A percentile compares a stretch with the other conserved stretches of the same genome.
Conservation (phyloP, 1,140 invertebrate genomes). For the Lepidurus apus region DNA sequence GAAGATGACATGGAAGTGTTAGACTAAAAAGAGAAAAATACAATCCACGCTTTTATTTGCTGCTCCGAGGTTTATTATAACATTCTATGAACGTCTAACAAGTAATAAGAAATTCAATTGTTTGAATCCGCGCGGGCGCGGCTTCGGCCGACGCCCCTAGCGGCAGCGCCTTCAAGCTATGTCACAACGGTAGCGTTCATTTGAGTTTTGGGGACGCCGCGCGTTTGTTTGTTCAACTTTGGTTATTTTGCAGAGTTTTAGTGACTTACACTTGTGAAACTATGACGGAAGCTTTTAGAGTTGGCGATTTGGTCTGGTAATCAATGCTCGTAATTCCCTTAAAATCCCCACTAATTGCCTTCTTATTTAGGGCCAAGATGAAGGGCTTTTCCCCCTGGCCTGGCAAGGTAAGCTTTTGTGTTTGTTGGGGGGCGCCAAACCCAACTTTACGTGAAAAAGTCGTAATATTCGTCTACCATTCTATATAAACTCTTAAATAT, state of each 20-base stretch:
- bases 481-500: not conserved
- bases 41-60: not conserved
- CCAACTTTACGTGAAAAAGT: not conserved
- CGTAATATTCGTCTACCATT: not conserved
- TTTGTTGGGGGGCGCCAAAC: slow-evolving; percentile 16
- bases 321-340: slow-evolving; percentile 42
- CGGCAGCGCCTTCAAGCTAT: not conserved
- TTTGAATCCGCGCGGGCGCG: not conserved
- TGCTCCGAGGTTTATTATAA: not conserved
- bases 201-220: slow-evolving; percentile 17
- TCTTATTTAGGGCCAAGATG: slow-evolving; percentile 80
- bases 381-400: slow-evolving; percentile 91
- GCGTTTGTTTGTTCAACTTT: slow-evolving; percentile 18
- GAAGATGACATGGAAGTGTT: not conserved
- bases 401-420: slow-evolving; percentile 67
- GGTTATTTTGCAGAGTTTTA: not conserved
- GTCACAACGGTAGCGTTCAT: slow-evolving; percentile 14
- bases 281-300: slow-evolving; percentile 59
- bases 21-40: not conserved
- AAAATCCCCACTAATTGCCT: slow-evolving; percentile 24
- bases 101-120: not conserved
- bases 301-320: slow-evolving; percentile 70
- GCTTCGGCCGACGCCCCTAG: not conserved
- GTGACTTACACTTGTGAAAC: slow-evolving; percentile 31
- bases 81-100: not conserved